These are phyloP conservation scores for Myanophis thanlyinensis DNA, from an alignment of 2,113 vertebrate species.

Conservation along the genomic window DNA sequence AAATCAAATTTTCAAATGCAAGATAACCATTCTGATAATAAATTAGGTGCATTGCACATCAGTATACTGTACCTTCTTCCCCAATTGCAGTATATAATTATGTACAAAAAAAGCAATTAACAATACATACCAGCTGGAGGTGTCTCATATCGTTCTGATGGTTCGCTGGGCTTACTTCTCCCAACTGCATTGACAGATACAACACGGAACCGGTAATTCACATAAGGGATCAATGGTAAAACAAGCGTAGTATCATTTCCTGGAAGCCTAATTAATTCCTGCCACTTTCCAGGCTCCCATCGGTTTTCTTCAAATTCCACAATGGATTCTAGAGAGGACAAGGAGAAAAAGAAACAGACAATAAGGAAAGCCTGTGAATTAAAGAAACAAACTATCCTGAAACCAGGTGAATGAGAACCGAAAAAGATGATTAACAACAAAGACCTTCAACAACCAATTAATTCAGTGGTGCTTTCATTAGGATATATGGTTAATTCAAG, in stretches of 20 bases:
- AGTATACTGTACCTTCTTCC: background rate
- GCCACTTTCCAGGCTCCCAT: conserved; percentile 84
- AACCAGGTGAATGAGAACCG: accelerated
- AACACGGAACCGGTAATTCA: conserved; percentile 87
- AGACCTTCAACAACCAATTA: background rate
- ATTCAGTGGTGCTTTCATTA: background rate
- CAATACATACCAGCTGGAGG: conserved; percentile 78
- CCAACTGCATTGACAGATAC: conserved; percentile 81
- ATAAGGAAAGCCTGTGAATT: background rate
- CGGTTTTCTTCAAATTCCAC: conserved; percentile 87
- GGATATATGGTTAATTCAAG: background rate
- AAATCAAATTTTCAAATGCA: background rate
- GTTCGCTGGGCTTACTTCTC: conserved; percentile 75
- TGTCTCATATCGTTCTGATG: conserved; percentile 80
- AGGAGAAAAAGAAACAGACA: accelerated
- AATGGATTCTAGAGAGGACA: conserved; percentile 78
- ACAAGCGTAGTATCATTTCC: conserved; percentile 74
- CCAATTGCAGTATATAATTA: too few species aligned
- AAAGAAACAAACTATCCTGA: background rate
- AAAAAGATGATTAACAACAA: background rate
- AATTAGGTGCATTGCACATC: background rate
- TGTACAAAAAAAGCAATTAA: background rate
- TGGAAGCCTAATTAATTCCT: conserved; percentile 70
- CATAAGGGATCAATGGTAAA: conserved; percentile 77
- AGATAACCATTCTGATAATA: background rate